Conservation (phyloP, 2,888 invertebrate genomes). For the Acleris laterana region DNA sequence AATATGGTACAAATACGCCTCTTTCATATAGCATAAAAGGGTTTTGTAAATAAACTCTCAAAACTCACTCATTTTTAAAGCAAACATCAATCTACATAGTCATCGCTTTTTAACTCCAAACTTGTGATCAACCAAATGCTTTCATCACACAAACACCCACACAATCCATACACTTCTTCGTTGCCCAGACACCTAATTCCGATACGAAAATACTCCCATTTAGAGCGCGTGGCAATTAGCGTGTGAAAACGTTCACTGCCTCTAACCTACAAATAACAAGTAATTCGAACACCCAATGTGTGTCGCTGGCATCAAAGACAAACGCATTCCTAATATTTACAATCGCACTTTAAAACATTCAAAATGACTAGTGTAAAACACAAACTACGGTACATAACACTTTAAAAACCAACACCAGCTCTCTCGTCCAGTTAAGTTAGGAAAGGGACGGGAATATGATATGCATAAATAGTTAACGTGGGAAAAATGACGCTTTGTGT, state of each 20-base stretch:
- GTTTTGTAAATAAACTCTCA: too few relatives aligned
- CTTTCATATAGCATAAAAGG: too few relatives aligned
- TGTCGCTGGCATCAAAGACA: neutral
- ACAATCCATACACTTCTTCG: too few relatives aligned
- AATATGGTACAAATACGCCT: too few relatives aligned
- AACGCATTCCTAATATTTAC: conserved; percentile 6
- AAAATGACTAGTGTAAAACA: conserved; percentile 11
- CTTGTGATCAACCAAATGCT: too few relatives aligned
- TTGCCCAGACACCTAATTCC: too few relatives aligned
- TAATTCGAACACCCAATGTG: neutral
- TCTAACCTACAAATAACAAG: neutral
- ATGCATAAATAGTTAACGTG: conserved; percentile 4
- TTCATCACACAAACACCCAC: too few relatives aligned
- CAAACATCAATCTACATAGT: too few relatives aligned
- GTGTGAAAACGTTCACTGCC: neutral
- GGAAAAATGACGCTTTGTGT: conserved; percentile 6
- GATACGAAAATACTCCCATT: too few relatives aligned
- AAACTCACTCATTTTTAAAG: too few relatives aligned
- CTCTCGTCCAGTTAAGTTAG: neutral
- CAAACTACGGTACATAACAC: neutral
- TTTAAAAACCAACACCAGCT: neutral
- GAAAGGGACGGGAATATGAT: neutral
- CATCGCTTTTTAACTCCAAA: too few relatives aligned
- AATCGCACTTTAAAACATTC: neutral
- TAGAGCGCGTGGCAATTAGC: too few relatives aligned